Evolutionary conservation across 2,797 vertebrate species (phyloP).

Genomic region (Falco berigora): DNA sequence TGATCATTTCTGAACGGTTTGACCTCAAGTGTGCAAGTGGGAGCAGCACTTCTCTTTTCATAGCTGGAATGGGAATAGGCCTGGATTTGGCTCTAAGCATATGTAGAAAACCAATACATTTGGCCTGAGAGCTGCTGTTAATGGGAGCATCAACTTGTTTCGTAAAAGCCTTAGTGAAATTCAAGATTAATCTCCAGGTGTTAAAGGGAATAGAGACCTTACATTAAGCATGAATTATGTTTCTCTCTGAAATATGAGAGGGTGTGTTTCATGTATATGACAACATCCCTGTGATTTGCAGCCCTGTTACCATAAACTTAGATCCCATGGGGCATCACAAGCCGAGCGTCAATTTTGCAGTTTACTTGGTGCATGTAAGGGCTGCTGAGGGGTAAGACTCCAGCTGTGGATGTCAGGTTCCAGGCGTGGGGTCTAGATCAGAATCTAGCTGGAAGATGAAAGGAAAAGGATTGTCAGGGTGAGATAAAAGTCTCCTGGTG

Average conservation of each 20-base stretch:
- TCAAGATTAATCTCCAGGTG: background rate
- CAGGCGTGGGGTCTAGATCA: background rate
- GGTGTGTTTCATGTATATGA: background rate
- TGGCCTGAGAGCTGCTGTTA: background rate
- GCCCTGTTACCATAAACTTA: background rate
- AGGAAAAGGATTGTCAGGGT: background rate
- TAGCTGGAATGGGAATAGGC: background rate
- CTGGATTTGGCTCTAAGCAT: background rate
- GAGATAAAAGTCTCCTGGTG: background rate
- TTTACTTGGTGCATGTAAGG: background rate
- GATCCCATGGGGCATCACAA: background rate
- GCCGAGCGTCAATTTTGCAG: background rate
- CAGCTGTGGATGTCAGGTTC: background rate
- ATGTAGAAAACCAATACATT: background rate
- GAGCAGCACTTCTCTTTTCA: background rate
- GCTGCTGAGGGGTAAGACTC: background rate
- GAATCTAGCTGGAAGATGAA: background rate
- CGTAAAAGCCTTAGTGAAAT: background rate
- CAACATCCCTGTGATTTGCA: background rate
- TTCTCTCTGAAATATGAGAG: background rate
- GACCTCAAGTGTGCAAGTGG: background rate
- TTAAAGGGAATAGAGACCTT: conserved; percentile 16
- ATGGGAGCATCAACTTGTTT: background rate
- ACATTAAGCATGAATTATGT: background rate
- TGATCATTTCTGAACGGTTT: background rate